A percentile compares a stretch with the other conserved stretches of the same genome.
phyloP scores from a whole-genome alignment of 92 coral and sea anemone genomes.

The Phenganax marumi region DNA sequence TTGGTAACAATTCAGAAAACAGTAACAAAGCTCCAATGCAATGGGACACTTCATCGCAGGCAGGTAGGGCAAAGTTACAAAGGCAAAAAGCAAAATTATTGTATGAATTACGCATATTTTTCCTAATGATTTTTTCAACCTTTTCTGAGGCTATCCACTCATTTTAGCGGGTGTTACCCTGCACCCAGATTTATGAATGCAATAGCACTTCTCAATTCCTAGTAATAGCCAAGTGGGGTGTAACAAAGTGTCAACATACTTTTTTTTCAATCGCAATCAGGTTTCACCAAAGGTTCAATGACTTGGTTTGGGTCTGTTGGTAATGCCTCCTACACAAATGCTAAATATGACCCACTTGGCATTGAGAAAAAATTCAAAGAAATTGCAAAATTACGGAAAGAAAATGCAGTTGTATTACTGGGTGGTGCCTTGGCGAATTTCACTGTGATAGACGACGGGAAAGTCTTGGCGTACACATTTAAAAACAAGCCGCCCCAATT shows the following conservation, averaged over 20 bases:
- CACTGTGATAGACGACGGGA: neutral
- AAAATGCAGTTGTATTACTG: neutral
- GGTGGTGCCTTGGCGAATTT: slow-evolving; percentile 10
- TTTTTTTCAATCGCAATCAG: neutral
- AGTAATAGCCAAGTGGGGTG: neutral
- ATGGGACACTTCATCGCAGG: slow-evolving; percentile 51
- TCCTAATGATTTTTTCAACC: too few relatives aligned
- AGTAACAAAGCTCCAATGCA: slow-evolving; percentile 67
- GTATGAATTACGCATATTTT: too few relatives aligned
- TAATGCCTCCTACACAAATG: slow-evolving; percentile 4
- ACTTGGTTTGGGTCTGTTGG: slow-evolving; percentile 41
- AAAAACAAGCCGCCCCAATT: slow-evolving; percentile 34
- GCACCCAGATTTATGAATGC: too few relatives aligned
- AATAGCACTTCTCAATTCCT: neutral
- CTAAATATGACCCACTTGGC: slow-evolving; percentile 26
- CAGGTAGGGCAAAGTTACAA: slow-evolving; percentile 52
- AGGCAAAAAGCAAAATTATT: neutral
- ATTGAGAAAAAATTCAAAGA: slow-evolving; percentile 6
- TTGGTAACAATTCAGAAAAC: neutral
- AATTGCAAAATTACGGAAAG: slow-evolving; percentile 10
- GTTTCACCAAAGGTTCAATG: neutral
- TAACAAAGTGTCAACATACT: neutral
- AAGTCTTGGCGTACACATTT: slow-evolving; percentile 68
- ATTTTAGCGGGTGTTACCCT: too few relatives aligned
- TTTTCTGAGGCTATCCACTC: too few relatives aligned